Evolutionary conservation across 2,113 vertebrate genomes (phyloP), one percentile per base, ranked within the genome.

Genomic region (Ctenomys sociabilis): DNA sequence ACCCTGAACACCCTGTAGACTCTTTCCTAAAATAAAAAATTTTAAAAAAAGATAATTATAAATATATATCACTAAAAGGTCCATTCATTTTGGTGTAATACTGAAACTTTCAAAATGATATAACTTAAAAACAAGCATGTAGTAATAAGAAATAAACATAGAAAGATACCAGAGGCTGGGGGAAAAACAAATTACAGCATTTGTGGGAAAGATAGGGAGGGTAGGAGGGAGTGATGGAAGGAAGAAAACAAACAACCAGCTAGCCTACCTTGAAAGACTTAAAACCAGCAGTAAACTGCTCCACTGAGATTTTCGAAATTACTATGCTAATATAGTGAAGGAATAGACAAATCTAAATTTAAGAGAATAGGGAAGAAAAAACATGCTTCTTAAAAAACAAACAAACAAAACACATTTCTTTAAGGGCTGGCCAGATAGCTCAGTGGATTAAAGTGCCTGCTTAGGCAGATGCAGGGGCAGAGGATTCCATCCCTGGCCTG

Each of bases 11-110:
- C 49, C 49, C 49, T 49, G 49, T 49, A 49, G 49, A 49, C 49
- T 8, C 11, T 49, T 4, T 10, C 49, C 49, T 49, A 49, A 49
- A 49, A 49, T 49, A 49, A 7, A 49, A 49, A 49, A 49, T n/a
- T n/a, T n/a, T 32, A 70, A 77, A 7, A 80, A 45, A 92, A 52
- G 22, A 17, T 75, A 83, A 90, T 86, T 97, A 17, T 91, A 13
- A 93, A 3, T 26, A 32, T 32, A 11, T 26, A 59, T 81, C 49
- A 85, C 35, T 81, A 86, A 86, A 88, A 96, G 26, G 40, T 49
- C 32, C 32, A 91, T 35, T 19, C n/a, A 91, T 70, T 91, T 45
- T 12, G 52, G 7, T 49, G 11, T 28, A 90, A 26, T 85, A 85
- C 0, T 70, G 0, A 7, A 85, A 85, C 49, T 61, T 57, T 49